Evolutionary conservation across 53 echinoderm and acorn worm genomes (phyloP).

Genomic region (Paelopatides confundens): DNA sequence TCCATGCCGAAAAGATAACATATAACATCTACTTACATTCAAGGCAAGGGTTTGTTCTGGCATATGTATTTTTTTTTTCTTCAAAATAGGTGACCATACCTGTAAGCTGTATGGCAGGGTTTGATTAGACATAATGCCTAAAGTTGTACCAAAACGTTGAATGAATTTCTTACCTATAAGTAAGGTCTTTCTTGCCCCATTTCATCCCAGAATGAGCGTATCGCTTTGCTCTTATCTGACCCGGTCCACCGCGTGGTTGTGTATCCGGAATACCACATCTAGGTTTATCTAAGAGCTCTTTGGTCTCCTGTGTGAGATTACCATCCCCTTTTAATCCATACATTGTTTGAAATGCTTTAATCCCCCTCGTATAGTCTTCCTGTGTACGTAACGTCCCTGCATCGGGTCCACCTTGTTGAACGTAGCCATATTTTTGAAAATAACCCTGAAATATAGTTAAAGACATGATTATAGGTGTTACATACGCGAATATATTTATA

Average conservation of each 20-base stretch:
- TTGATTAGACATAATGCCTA: too few relatives aligned
- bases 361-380: slow-evolving; percentile 75
- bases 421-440: slow-evolving; percentile 80
- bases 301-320: slow-evolving; percentile 65
- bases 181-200: slow-evolving; percentile 84
- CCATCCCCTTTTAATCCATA: slow-evolving; percentile 80
- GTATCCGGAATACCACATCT: slow-evolving; percentile 87
- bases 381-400: slow-evolving; percentile 79
- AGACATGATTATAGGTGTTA: too few relatives aligned
- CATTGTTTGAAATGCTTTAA: slow-evolving; percentile 73
- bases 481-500: too few relatives aligned
- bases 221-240: slow-evolving; percentile 61
- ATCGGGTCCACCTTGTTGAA: slow-evolving; percentile 57
- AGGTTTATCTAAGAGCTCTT: slow-evolving; percentile 68
- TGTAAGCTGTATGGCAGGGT: too few relatives aligned
- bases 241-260: slow-evolving; percentile 46
- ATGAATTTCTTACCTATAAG: slow-evolving; percentile 69
- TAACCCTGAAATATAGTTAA: slow-evolving; percentile 63
- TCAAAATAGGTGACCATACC: too few relatives aligned
- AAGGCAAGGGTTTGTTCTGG: too few relatives aligned
- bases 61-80: too few relatives aligned
- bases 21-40: too few relatives aligned
- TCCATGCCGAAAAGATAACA: too few relatives aligned
- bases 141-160: not conserved
- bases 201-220: slow-evolving; percentile 76